Conservation (phyloP, 2,888 invertebrate species). For the Balanococcus diminutus region DNA sequence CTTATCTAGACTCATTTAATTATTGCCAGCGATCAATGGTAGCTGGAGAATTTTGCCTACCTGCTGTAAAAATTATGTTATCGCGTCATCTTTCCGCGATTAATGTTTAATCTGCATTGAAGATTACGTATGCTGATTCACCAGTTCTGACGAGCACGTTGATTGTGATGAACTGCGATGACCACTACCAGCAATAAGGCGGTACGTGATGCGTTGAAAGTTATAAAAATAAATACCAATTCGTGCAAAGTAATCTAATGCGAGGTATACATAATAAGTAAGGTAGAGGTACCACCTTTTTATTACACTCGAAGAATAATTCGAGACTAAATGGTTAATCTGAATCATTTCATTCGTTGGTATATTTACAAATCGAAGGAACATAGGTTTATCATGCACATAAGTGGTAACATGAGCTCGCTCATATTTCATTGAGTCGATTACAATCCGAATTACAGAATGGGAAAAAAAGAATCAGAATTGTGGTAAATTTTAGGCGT, state of each 20-base stretch:
- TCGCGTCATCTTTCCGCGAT: not conserved
- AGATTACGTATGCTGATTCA: not conserved
- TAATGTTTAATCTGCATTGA: not conserved
- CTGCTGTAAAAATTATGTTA: not conserved
- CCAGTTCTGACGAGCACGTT: too few relatives aligned
- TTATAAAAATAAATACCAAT: not conserved
- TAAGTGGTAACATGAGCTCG: not conserved
- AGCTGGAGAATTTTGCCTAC: not conserved
- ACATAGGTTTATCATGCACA: not conserved
- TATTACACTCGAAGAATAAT: too few relatives aligned
- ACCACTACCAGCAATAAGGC: not conserved
- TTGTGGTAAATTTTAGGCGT: not conserved
- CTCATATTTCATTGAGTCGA: not conserved
- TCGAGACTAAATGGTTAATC: too few relatives aligned
- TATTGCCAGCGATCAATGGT: too few relatives aligned
- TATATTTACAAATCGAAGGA: not conserved
- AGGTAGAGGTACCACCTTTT: too few relatives aligned
- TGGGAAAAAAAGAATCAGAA: too few relatives aligned
- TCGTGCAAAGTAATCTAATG: not conserved
- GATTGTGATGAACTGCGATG: not conserved
- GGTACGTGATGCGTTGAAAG: not conserved
- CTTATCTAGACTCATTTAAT: too few relatives aligned
- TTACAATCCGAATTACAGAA: not conserved
- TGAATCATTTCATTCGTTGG: too few relatives aligned
- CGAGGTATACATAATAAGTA: too few relatives aligned